Evolutionary conservation across 2,113 vertebrate genomes (phyloP), one percentile per base, ranked within the genome.

Genomic region (Aspiorhynchus laticeps): DNA sequence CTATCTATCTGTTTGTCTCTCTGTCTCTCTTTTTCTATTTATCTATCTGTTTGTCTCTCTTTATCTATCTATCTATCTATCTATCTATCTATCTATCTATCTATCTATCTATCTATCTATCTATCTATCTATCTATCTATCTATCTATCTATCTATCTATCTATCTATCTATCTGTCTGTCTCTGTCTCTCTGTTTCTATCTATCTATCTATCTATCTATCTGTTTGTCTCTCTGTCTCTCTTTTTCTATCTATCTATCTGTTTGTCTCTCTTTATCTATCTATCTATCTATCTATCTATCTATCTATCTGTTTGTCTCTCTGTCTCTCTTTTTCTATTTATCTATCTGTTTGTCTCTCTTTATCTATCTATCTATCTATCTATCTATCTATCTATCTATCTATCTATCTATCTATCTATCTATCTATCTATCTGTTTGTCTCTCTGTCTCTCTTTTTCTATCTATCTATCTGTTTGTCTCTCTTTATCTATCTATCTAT

Each of bases 41-140:
- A 31, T 67, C 26, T 15, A 67, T 67, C 59, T 10, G 11, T 63
- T 9, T 26, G 3, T 63, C 24, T n/a, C n/a, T n/a, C n/a, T n/a
- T n/a, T 17, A 5, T 56, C 51, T 28, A 0, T 28, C 24, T 28
- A 5, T 28, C 9, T 14, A 9, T 43, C 33, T 17, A 21, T 56
- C 51, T 28, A 0, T 28, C 24, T 28, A 5, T 28, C 9, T 14
- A 9, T n/a, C n/a, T n/a, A n/a, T n/a, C n/a, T n/a, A n/a, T n/a
- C n/a, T 99, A 95, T 36, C 10, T 33, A 48, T 26, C 6, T 61
- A 61, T 28, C 31, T 46, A 17, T 67, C 24, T 31, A 41, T 24
- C n/a, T 67, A 38, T 38, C 26, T 48, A 33, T 38, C n/a, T 26
- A 73, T 53, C n/a, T 53, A 31, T 79, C n/a, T 53, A 31, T 79